A percentile compares a stretch with the other conserved stretches of the same genome.
Evolutionary conservation across 1,140 invertebrate species (phyloP).

Genomic region (Penaeus vannamei): DNA sequence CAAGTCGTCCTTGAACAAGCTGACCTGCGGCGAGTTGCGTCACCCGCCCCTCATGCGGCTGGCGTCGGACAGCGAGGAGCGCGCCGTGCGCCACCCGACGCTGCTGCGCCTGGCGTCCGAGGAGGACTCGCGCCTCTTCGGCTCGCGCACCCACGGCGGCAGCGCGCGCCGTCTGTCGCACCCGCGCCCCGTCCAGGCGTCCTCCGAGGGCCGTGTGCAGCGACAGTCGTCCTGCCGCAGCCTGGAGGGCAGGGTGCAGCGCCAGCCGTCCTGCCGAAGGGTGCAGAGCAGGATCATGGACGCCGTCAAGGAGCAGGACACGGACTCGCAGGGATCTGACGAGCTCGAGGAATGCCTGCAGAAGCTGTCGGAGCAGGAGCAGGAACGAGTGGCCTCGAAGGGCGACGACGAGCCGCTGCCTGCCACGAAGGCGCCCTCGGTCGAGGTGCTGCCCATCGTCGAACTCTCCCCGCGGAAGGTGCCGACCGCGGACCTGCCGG

Average conservation of each 20-base stretch:
- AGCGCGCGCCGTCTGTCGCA: neutral
- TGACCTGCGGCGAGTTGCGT: neutral
- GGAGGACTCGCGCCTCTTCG: conserved; percentile 6
- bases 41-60: neutral
- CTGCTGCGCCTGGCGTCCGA: conserved; percentile 43
- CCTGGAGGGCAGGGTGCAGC: conserved; percentile 8
- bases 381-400: neutral
- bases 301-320: conserved; percentile 30
- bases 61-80: neutral
- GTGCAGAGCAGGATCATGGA: conserved; percentile 50
- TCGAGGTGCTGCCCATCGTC: neutral
- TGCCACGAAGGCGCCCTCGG: neutral
- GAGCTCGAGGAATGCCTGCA: neutral
- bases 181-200: conserved; percentile 1
- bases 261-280: conserved; percentile 42
- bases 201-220: neutral
- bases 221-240: neutral
- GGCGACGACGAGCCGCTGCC: neutral
- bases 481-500: neutral
- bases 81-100: conserved; percentile 39
- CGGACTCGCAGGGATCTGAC: conserved; percentile 8
- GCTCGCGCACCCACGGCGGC: conserved; percentile 1
- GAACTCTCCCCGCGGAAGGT: neutral
- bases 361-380: neutral
- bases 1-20: conserved; percentile 32